A percentile compares a stretch with the other conserved stretches of the same genome.
Conservation (phyloP, 2,113 vertebrate species). For the Misgurnus mizolepis region DNA sequence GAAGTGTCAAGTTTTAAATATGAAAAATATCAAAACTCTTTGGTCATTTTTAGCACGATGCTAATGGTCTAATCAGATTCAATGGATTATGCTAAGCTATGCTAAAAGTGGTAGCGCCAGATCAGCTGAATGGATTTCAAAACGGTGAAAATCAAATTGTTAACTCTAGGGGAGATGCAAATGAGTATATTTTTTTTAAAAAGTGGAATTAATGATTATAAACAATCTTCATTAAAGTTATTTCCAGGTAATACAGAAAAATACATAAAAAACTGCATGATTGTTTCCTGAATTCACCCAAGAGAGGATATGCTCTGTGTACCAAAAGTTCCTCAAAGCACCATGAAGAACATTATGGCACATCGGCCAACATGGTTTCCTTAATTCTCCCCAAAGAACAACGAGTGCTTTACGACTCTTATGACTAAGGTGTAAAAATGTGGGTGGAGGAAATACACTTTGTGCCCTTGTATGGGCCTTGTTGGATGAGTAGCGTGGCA, state of each 20-base stretch:
- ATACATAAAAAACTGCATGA: conserved; percentile 8
- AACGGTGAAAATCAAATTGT: too few relatives aligned
- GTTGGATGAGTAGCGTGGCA: conserved; percentile 12
- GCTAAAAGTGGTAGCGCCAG: too few relatives aligned
- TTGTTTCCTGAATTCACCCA: conserved; percentile 40
- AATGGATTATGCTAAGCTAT: too few relatives aligned
- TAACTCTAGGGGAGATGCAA: too few relatives aligned
- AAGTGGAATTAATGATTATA: too few relatives aligned
- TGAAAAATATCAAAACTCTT: too few relatives aligned
- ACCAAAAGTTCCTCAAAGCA: conserved; percentile 3
- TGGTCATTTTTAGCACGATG: too few relatives aligned
- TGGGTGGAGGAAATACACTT: conserved; percentile 35
- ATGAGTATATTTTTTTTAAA: too few relatives aligned
- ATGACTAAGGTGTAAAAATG: conserved; percentile 22
- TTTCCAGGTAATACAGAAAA: not conserved
- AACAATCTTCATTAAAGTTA: not conserved
- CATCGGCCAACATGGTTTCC: conserved; percentile 39
- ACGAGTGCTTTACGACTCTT: conserved; percentile 7
- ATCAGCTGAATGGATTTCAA: too few relatives aligned
- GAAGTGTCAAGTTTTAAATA: too few relatives aligned
- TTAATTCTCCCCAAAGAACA: conserved; percentile 39
- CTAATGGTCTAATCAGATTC: too few relatives aligned
- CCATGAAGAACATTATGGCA: conserved; percentile 32
- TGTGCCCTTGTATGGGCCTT: conserved; percentile 3
- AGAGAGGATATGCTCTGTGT: conserved; percentile 37